Evolutionary conservation across 2,113 vertebrate species (phyloP), one percentile per base, ranked within the genome.

Genomic region (Python bivittatus): DNA sequence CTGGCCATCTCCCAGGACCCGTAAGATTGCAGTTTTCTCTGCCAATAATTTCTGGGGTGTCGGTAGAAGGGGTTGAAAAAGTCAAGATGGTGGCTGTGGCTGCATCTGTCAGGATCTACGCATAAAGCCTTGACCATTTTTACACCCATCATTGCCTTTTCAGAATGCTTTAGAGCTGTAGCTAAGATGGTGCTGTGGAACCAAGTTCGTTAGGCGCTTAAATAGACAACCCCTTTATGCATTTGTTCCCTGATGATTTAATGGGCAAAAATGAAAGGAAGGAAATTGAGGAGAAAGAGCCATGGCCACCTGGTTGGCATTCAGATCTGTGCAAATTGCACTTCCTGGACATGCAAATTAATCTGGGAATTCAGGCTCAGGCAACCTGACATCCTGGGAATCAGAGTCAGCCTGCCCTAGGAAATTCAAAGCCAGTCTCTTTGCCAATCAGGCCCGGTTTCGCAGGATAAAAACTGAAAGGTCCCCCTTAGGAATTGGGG

Each of bases 381-480:
- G 68, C 33, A 23, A 48, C 44, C 29, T 0, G 22, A 0, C 38
- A 42, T 25, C 54, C 38, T 25, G 10, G 22, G 53, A 42, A 79
- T 7, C 9, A 12, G 25, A 92, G 53, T 15, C 68, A 22, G 13
- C 53, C 3, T 23, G 68, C 42, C 27, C 22, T 17, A 53, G 68
- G 86, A 92, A 88, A 92, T 92, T 88, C 68, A 68, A 42, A 58
- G 54, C 38, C 84, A 58, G 64, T 83, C 58, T 56, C 38, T 44
- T 84, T 25, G 54, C 86, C 86, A 33, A 61, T 92, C 86, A 88
- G 68, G 29, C 86, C 48, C 0, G 22, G 27, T 61, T 84, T 48
- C 54, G 10, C 20, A 33, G 86, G 60, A 92, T 88, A 52, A 60
- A 88, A 88, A n/a, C 54, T 17, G 68, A 60, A 84, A 25, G 84